phyloP scores from a whole-genome alignment of 1,140 invertebrate genomes.

The Lepidostoma basale region DNA sequence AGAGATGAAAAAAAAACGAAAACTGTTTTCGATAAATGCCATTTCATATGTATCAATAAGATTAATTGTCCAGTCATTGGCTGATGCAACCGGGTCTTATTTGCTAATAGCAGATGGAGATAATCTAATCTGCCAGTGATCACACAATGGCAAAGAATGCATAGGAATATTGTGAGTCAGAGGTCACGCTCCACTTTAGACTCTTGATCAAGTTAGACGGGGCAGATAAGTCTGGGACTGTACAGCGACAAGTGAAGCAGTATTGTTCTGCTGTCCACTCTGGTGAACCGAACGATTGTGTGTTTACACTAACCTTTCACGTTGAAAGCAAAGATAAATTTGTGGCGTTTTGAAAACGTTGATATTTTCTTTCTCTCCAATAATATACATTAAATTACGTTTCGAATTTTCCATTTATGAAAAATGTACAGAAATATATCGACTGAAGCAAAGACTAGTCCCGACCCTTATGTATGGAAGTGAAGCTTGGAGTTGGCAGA shows the following conservation, averaged over 20 bases:
- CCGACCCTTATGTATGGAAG: too few species aligned
- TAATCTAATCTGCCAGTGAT: not conserved
- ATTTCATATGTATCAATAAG: not conserved
- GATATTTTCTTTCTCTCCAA: too few species aligned
- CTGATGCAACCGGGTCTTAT: not conserved
- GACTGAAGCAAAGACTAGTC: too few species aligned
- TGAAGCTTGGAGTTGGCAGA: too few species aligned
- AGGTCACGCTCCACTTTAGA: not conserved
- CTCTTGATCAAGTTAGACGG: not conserved
- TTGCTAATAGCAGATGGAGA: not conserved
- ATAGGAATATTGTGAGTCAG: not conserved
- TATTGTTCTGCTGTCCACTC: too few species aligned
- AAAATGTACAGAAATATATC: too few species aligned
- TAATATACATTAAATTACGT: too few species aligned
- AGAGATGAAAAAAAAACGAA: not conserved
- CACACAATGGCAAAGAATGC: conserved; percentile 9
- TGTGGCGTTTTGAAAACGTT: too few species aligned
- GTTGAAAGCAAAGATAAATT: too few species aligned
- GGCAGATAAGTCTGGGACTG: not conserved
- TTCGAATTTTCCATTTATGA: too few species aligned
- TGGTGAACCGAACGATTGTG: too few species aligned
- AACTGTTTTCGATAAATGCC: not conserved
- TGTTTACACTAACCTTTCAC: too few species aligned
- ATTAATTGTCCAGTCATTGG: conserved; percentile 1
- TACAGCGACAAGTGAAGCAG: not conserved